phyloP scores from a whole-genome alignment of 64 coral and sea anemone species.

The Porites australiensis region DNA sequence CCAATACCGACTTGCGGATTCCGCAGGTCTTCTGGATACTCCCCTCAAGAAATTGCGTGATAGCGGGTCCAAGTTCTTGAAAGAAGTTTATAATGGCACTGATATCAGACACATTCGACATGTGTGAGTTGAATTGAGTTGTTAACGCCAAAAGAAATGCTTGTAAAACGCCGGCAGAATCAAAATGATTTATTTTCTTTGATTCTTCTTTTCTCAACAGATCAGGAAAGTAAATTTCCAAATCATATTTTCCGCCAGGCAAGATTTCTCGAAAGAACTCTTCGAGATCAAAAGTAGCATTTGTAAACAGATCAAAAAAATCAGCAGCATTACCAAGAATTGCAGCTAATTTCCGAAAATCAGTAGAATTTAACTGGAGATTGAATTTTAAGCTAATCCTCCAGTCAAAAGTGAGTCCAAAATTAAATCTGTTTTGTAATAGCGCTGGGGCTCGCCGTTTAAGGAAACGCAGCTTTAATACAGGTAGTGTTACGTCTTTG shows the following conservation, averaged over 20 bases:
- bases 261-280: slow-evolving; percentile 72
- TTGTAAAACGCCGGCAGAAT: slow-evolving; percentile 55
- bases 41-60: slow-evolving; percentile 34
- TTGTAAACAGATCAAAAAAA: slow-evolving; percentile 72
- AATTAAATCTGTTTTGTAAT: slow-evolving; percentile 41
- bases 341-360: slow-evolving; percentile 61
- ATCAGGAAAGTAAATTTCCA: slow-evolving; percentile 26
- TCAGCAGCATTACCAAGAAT: slow-evolving; percentile 55
- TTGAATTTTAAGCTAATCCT: slow-evolving; percentile 81
- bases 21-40: slow-evolving; percentile 42
- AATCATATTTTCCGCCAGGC: slow-evolving; percentile 64
- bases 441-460: slow-evolving; percentile 16
- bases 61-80: slow-evolving; percentile 50
- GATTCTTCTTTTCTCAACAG: slow-evolving; percentile 36
- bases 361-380: slow-evolving; percentile 68
- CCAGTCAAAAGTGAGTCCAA: slow-evolving; percentile 94
- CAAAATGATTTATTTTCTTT: not conserved
- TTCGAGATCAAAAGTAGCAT: slow-evolving; percentile 72
- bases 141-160: slow-evolving; percentile 57
- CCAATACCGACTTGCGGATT: slow-evolving; percentile 48
- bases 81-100: slow-evolving; percentile 69
- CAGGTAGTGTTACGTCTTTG: slow-evolving; percentile 59
- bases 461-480: slow-evolving; percentile 46
- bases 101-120: slow-evolving; percentile 75
- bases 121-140: slow-evolving; percentile 29